Evolutionary conservation across 2,888 invertebrate species (phyloP), one percentile per base, ranked within the genome.

Genomic region (Cepaea hortensis): DNA sequence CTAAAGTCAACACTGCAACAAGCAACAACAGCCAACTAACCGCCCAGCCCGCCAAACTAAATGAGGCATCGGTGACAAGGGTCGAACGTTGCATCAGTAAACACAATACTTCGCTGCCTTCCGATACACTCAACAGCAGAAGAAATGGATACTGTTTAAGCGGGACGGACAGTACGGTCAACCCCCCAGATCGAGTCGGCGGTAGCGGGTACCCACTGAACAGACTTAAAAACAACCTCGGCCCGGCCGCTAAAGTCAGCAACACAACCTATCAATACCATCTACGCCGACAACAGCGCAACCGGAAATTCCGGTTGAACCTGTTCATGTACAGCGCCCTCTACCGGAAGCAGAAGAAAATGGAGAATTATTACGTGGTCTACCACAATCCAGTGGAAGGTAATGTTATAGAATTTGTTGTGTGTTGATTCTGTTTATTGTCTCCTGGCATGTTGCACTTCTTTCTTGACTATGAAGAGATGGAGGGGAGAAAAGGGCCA

Each of bases 351-450:
- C 89, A 91, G 77, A 91, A 90, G 83, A 90, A 91, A 81, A 91
- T 91, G 88, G 91, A 93, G 83, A 90, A 90, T 72, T 89, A 88
- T 65, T 93, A 92, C 91, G 91, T 90, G n/a, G 88, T 93, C 46
- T 90, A 92, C 84, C 91, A 91, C 85, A 93, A 93, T 86, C 93
- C 93, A 3, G 88, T 92, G 61, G 91, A 91, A 91, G 93, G 92
- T 92, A 92, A 90, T 81, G 65, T 48, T 20, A 46, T 81, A 6
- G 35, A 35, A 35, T 46, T 48, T 46, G 46, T 68, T 15, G 68
- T 68, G 15, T 11, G 18, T 15, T 62, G 35, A 48, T 35, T 9
- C 0, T 3, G 13, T 79, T 13, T 62, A 35, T 6, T 35, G 18
- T 35, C 7, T 35, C 11, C 9, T 9, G 9, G 75, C 6, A 46